Conservation (phyloP, 2,113 vertebrate genomes). For the Pelobates fuscus region DNA sequence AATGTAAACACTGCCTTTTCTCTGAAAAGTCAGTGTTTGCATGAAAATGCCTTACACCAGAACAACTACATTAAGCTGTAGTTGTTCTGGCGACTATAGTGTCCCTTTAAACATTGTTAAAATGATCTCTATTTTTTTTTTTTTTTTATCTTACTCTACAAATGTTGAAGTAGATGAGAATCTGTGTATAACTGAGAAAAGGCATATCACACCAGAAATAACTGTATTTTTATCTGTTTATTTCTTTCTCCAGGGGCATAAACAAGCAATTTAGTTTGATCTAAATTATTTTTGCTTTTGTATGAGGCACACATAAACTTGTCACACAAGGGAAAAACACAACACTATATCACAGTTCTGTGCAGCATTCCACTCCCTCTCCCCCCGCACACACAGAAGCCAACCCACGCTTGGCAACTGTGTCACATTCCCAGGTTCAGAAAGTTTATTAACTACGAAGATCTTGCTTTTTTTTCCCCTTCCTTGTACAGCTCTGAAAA, state of each 20-base stretch:
- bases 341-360: conserved; percentile 1
- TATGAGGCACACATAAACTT: background rate
- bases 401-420: conserved; percentile 5
- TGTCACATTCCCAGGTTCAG: conserved; percentile 9
- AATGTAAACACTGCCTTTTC: too few species aligned
- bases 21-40: too few species aligned
- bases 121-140: too few species aligned
- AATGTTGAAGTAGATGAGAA: background rate
- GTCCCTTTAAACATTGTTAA: too few species aligned
- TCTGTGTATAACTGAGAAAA: background rate
- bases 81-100: too few species aligned
- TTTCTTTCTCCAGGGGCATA: background rate
- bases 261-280: conserved; percentile 33
- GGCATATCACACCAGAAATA: background rate
- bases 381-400: conserved; percentile 4
- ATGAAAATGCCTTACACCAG: too few species aligned
- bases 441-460: conserved; percentile 4
- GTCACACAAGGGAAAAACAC: conserved; percentile 9
- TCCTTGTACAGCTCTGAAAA: conserved; percentile 22
- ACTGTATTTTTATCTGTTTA: background rate
- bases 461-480: background rate
- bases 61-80: too few species aligned
- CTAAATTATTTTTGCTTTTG: background rate
- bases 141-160: background rate
- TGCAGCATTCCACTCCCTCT: background rate